phyloP scores from a whole-genome alignment of 2,113 vertebrate genomes.

The Orcinus orca region DNA sequence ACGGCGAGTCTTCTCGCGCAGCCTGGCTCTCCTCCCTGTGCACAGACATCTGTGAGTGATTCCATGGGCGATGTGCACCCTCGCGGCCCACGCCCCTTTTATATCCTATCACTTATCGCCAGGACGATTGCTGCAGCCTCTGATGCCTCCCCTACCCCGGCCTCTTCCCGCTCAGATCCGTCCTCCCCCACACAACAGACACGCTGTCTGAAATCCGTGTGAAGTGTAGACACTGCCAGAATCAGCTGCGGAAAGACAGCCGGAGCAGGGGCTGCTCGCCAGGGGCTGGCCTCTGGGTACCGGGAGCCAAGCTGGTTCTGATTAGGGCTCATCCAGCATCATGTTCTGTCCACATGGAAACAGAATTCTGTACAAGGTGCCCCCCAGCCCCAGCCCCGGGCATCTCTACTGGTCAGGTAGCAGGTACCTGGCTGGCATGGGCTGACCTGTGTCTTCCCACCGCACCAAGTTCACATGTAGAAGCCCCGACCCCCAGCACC shows the following conservation, averaged over 20 bases:
- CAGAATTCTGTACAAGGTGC: fast-evolving
- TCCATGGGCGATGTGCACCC: fast-evolving
- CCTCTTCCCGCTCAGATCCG: neutral
- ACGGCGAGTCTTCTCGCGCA: fast-evolving
- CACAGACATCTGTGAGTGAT: fast-evolving
- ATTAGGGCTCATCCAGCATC: fast-evolving
- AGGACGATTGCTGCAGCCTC: fast-evolving
- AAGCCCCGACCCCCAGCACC: neutral
- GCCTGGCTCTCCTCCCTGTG: too few species aligned
- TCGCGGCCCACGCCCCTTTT: fast-evolving
- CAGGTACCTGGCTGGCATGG: neutral
- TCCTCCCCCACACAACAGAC: fast-evolving
- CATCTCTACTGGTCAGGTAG: fast-evolving
- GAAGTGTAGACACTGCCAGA: fast-evolving
- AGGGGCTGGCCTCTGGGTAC: fast-evolving
- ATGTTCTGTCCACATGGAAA: fast-evolving
- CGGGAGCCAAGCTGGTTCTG: fast-evolving
- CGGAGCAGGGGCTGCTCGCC: neutral
- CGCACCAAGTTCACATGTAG: fast-evolving
- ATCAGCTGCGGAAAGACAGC: fast-evolving
- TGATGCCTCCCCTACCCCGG: fast-evolving
- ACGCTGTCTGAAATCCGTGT: fast-evolving
- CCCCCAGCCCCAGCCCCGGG: too few species aligned
- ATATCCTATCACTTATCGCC: fast-evolving
- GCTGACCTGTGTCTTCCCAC: neutral